Base-by-base conservation (phyloP, 2,888 invertebrate genomes). In the Cataglyphis cursor region DNA sequence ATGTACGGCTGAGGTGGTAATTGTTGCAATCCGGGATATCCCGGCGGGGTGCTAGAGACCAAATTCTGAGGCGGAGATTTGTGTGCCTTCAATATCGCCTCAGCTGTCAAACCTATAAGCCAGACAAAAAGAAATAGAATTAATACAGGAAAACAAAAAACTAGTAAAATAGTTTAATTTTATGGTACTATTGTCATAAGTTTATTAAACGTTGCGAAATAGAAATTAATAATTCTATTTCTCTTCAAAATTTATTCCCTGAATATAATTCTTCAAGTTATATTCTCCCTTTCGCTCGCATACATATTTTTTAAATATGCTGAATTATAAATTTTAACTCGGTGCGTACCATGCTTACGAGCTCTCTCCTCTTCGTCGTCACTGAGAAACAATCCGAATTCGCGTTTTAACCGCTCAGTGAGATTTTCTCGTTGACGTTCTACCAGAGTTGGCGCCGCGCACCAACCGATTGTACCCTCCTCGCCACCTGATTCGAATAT, bases 351-450 rank as follows among this genome's bases (percentile, higher is more conserved):
- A 95, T 96, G 94, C 90, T 95, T 96, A 61, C 96, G 95, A 87
- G 96, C 95, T 84, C 94, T 90, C 86, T 95, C 95, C 92, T 97
- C 96, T 89, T 97, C 97, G 93, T 97, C 97, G 83, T 97, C 96
- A 31, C 96, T 96, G 84, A 97, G 95, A 86, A 97, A 96, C 78
- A 97, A 95, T 48, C 98, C 98, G 95, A 98, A 98, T 94, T 97
- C 98, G 87, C 97, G 96, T 91, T 97, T 96, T 88, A 99, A 96
- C 90, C 99, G 96, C 93, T 98, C 97, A 89, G 98, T 98, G 80
- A 98, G 96, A 95, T 97, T 98, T 95, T 98, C 98, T 88, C 98
- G 96, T 93, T 98, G 98, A 73, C 97, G 96, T 95, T 98, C 98
- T 68, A 98, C 96, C 83, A 97, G 96, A 21, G 98, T 98, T 57